A percentile compares a stretch with the other conserved stretches of the same genome.
Evolutionary conservation across 2,888 invertebrate genomes (phyloP).

Genomic region (Branchinecta sandiegonensis): DNA sequence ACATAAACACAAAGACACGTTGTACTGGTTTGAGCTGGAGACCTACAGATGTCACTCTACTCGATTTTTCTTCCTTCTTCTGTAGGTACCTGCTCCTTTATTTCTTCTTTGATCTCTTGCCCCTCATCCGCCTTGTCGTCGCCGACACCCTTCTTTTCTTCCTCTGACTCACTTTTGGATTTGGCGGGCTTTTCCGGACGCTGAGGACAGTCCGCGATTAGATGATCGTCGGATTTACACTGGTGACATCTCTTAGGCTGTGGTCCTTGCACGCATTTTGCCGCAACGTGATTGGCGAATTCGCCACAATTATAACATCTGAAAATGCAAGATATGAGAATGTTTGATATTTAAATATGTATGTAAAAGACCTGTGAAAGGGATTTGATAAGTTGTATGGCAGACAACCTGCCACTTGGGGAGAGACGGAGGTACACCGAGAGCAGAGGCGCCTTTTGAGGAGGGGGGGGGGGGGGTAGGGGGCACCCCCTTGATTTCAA

Average conservation of each 20-base stretch:
- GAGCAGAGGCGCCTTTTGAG: too few species aligned
- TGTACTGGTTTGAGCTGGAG: too few species aligned
- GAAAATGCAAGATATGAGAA: conserved; percentile 28
- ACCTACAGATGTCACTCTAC: conserved; percentile 21
- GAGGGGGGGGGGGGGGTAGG: too few species aligned
- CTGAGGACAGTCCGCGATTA: conserved; percentile 73
- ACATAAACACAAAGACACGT: too few species aligned
- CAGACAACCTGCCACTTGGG: too few species aligned
- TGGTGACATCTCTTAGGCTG: conserved; percentile 81
- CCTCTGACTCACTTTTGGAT: conserved; percentile 20
- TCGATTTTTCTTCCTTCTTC: conserved; percentile 21
- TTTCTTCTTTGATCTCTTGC: conserved; percentile 22
- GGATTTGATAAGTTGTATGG: too few species aligned
- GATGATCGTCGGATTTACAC: conserved; percentile 73
- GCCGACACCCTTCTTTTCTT: conserved; percentile 18
- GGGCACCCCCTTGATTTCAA: too few species aligned
- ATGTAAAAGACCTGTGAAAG: too few species aligned
- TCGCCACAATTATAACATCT: conserved; percentile 89
- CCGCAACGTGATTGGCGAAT: conserved; percentile 80
- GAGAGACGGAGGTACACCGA: too few species aligned
- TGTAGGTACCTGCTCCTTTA: conserved; percentile 22
- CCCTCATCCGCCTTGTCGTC: conserved; percentile 17
- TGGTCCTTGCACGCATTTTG: conserved; percentile 71
- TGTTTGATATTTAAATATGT: not conserved
- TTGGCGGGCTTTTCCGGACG: conserved; percentile 31